Conservation (phyloP, 2,888 invertebrate genomes). For the Esperia sulphurella region DNA sequence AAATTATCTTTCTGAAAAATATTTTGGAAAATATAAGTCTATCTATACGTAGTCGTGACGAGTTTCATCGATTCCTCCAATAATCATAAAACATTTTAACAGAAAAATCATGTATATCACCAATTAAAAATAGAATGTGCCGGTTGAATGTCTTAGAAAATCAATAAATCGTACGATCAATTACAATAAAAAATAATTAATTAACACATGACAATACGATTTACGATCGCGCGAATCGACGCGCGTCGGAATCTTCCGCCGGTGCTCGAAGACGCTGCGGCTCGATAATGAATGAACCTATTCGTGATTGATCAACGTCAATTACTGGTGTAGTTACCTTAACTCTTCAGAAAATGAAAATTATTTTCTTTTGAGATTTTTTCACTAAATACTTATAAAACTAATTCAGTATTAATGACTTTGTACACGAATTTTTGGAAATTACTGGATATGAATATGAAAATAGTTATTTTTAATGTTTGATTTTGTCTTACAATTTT, state of each 20-base stretch:
- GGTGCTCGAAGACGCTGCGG: conserved; percentile 12
- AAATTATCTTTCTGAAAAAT: no score
- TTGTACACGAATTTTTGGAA: no score
- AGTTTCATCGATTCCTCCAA: not conserved
- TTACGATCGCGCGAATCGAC: conserved; percentile 6
- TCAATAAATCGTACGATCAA: conserved; percentile 38
- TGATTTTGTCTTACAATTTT: no score
- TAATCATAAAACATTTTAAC: conserved; percentile 3
- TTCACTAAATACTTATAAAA: not conserved
- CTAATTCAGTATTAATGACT: not conserved
- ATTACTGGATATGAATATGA: no score
- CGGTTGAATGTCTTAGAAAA: conserved; percentile 24
- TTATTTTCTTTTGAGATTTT: not conserved
- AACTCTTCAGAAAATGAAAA: conserved; percentile 3
- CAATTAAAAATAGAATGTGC: conserved; percentile 36
- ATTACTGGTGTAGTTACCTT: conserved; percentile 35
- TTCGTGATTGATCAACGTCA: conserved; percentile 32
- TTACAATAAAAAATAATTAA: conserved; percentile 19
- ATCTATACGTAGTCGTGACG: no score
- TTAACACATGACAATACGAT: conserved; percentile 17
- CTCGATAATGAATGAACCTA: conserved; percentile 17
- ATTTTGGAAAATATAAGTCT: no score
- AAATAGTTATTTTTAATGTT: no score
- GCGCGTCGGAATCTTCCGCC: conserved; percentile 30
- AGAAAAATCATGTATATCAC: conserved; percentile 23